Base-by-base conservation (phyloP, 1,140 invertebrate genomes). In the Littorina saxatilis region DNA sequence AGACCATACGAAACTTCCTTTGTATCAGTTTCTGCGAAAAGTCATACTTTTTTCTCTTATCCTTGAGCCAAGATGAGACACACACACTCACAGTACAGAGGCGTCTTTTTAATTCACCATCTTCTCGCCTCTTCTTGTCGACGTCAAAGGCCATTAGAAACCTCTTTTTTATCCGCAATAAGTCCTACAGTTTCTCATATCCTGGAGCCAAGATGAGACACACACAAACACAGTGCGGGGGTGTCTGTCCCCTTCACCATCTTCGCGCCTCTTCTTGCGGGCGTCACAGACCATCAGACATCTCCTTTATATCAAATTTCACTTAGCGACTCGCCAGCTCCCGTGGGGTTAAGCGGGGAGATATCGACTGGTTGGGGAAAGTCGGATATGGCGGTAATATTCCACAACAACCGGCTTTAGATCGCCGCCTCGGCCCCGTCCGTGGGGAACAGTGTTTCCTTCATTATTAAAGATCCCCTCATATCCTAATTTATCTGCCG, bases 381-480 rank as follows among this genome's bases (percentile, higher is more conserved):
- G 27, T 39, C n/a, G 39, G 32, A 78, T 78, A 78, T 78, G 43
- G 55, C 32, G 76, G 76, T 78, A 78, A 78, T 78, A 78, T 78
- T 78, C 76, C 76, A 78, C 58, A 78, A 78, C 32, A 78, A 63
- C 55, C 39, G 76, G 58, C 55, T 63, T 76, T 78, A 66, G 76
- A 55, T 17, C 35, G 55, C 7, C 76, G 76, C 52, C 35, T 63
- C 55, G 9, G 13, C 1, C 76, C 1, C 5, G 50, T n/a, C 40
- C 58, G 13, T 35, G n/a, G 73, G 55, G 76, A 43, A 37, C 37
- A 15, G 43, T 58, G 29, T 61, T 78, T 78, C 76, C 76, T 78
- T 78, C 76, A 78, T 78, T 78, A 78, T 78, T 78, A 78, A 78
- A 78, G 76, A 78, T 63, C 76, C 76, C 58, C 76, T 76, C 76